A percentile compares a stretch with the other conserved stretches of the same genome.
phyloP scores from a whole-genome alignment of 2,888 invertebrate genomes.

The Lissonota sp. region DNA sequence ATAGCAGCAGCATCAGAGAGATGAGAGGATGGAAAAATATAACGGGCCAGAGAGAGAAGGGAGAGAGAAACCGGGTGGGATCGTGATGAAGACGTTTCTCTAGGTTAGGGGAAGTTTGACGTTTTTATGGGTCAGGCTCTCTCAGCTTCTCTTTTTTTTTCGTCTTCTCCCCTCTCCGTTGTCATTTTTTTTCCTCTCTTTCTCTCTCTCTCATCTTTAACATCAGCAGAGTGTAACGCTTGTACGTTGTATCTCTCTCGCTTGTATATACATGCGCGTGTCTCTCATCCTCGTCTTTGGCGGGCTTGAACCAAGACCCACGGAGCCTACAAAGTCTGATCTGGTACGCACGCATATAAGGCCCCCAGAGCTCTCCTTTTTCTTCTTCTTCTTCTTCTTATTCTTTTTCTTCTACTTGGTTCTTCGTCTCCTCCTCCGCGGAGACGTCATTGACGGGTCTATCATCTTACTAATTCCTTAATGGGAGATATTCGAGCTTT shows the following conservation, averaged over 20 bases:
- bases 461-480: constrained; percentile 82
- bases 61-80: constrained; percentile 65
- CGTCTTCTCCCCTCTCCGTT: constrained; percentile 54
- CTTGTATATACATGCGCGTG: constrained; percentile 41
- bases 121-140: constrained; percentile 83
- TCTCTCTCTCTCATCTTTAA: constrained; percentile 31
- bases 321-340: constrained; percentile 30
- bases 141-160: constrained; percentile 73
- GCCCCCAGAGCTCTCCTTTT: constrained; percentile 57
- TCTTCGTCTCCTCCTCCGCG: constrained; percentile 72
- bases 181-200: constrained; percentile 12
- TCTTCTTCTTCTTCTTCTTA: constrained; percentile 64
- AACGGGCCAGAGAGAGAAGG: constrained; percentile 47
- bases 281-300: constrained; percentile 38
- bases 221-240: constrained; percentile 35
- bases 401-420: constrained; percentile 55
- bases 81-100: constrained; percentile 83
- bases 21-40: constrained; percentile 48
- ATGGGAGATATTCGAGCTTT: constrained; percentile 79
- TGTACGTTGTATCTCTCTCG: constrained; percentile 16
- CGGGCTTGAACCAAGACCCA: constrained; percentile 30
- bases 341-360: constrained; percentile 37
- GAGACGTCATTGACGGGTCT: constrained; percentile 79
- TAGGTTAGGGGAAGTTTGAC: constrained; percentile 84
- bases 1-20: constrained; percentile 31